Conservation (phyloP, 1,140 invertebrate genomes). For the Heliconius himera region DNA sequence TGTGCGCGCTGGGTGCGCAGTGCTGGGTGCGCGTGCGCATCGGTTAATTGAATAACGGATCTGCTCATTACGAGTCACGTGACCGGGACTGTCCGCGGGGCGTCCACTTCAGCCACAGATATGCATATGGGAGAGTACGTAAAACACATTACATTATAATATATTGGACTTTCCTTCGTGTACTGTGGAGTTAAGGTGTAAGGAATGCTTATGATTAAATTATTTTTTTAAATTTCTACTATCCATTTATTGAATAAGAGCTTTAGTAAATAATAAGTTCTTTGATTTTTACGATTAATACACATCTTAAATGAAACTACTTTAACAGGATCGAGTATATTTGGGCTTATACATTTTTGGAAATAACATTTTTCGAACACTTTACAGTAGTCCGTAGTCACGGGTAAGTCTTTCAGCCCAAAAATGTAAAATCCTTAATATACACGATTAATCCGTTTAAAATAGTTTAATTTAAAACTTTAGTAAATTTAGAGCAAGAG, state of each 20-base stretch:
- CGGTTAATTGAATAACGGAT: slow-evolving; percentile 19
- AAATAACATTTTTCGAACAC: too few species aligned
- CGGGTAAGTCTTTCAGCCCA: too few species aligned
- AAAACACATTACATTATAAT: background rate
- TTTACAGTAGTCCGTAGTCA: too few species aligned
- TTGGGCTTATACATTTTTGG: too few species aligned
- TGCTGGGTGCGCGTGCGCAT: slow-evolving; percentile 6
- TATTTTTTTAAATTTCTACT: background rate
- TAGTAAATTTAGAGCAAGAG: too few species aligned
- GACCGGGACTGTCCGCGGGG: background rate
- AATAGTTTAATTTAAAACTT: too few species aligned
- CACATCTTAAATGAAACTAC: too few species aligned
- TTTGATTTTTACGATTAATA: too few species aligned
- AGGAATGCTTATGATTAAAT: background rate
- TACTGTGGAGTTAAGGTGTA: background rate
- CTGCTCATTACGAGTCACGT: slow-evolving; percentile 14
- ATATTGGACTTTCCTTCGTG: background rate
- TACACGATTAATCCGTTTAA: too few species aligned
- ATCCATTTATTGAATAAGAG: background rate
- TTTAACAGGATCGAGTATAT: too few species aligned
- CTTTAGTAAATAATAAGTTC: too few species aligned
- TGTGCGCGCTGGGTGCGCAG: background rate
- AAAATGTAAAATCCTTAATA: too few species aligned
- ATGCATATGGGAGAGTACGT: slow-evolving; percentile 2
- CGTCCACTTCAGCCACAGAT: background rate